A percentile compares a stretch with the other conserved stretches of the same genome.
These are phyloP conservation scores for Gryllus longicercus DNA, from an alignment of 2,888 invertebrate genomes.

Conservation along the genomic window DNA sequence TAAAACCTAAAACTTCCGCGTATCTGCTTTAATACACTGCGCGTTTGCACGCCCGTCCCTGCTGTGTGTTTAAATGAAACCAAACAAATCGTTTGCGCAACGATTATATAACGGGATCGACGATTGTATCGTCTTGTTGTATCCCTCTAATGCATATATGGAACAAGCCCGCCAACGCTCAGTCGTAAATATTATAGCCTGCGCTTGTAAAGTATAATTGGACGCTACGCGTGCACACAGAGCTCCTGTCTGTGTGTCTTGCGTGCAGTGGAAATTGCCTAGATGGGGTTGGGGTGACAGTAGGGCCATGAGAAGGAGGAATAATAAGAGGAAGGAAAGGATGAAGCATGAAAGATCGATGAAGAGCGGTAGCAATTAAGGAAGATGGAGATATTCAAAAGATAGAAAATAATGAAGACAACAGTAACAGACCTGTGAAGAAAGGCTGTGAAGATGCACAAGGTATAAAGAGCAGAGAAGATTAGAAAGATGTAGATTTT, in stretches of 20 bases:
- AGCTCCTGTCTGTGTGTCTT: background rate
- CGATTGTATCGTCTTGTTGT: constrained; percentile 4
- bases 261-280: background rate
- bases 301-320: too few relatives aligned
- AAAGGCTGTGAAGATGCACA: too few relatives aligned
- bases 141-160: constrained; percentile 10
- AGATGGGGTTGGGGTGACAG: too few relatives aligned
- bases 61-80: background rate
- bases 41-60: too few relatives aligned
- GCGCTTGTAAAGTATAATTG: constrained; percentile 4
- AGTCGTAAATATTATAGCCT: background rate
- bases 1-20: too few relatives aligned
- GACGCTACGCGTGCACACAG: background rate
- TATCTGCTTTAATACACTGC: too few relatives aligned
- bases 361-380: background rate
- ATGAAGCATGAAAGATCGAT: background rate
- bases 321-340: background rate
- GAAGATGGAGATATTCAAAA: too few relatives aligned
- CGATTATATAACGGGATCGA: constrained; percentile 1
- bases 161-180: background rate
- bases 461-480: too few relatives aligned
- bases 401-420: too few relatives aligned
- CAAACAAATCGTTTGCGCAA: constrained; percentile 8
- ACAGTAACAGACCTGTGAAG: too few relatives aligned
- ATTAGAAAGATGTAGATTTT: too few relatives aligned